phyloP scores from a whole-genome alignment of 2,113 vertebrate species.

The Ondatra zibethicus region DNA sequence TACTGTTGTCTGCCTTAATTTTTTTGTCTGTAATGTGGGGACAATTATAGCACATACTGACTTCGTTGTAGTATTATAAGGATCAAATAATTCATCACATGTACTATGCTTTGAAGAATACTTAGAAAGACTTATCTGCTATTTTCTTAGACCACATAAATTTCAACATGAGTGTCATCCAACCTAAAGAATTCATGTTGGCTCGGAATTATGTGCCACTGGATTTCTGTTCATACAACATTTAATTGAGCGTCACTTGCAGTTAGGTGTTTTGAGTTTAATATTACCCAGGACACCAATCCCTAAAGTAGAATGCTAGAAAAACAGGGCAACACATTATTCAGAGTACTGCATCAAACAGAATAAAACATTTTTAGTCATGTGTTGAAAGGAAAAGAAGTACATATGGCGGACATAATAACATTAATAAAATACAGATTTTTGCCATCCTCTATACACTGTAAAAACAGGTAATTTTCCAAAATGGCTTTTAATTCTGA shows the following conservation, averaged over 20 bases:
- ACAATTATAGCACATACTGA: not conserved
- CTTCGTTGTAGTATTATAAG: not conserved
- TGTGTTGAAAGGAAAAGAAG: not conserved
- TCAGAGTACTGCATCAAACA: not conserved
- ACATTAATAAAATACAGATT: not conserved
- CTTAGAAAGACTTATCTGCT: not conserved
- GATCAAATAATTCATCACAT: conserved; percentile 4
- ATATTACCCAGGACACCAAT: not conserved
- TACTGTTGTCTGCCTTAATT: not conserved
- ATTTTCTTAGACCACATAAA: not conserved
- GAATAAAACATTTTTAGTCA: not conserved
- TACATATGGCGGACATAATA: not conserved
- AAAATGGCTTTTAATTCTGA: conserved; percentile 18
- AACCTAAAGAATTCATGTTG: not conserved
- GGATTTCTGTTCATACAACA: not conserved
- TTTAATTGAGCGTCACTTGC: not conserved
- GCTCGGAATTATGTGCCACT: not conserved
- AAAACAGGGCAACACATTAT: not conserved
- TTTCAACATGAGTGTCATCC: not conserved
- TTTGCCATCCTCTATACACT: not conserved
- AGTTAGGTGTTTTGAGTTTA: not conserved
- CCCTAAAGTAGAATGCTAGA: conserved; percentile 2
- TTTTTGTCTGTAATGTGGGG: not conserved
- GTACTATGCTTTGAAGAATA: not conserved
- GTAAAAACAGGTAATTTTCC: not conserved